Conservation (phyloP, 2,797 vertebrate species). For the Chelidonichthys spinosus region DNA sequence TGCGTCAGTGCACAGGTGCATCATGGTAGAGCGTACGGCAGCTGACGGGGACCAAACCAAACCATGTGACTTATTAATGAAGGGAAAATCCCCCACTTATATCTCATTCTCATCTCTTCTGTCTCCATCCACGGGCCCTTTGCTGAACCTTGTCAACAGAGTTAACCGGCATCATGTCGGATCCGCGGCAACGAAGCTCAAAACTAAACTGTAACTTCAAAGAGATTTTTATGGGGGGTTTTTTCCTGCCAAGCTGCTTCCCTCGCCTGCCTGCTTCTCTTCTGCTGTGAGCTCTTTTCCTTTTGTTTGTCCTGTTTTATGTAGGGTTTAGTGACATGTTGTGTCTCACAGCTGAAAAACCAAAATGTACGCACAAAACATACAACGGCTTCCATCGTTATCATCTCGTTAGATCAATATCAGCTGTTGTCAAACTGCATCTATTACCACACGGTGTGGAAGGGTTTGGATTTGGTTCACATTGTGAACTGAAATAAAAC, state of each 20-base stretch:
- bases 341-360: neutral
- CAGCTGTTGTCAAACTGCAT: no score
- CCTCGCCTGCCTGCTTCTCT: conserved; percentile 8
- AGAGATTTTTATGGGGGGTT: conserved; percentile 30
- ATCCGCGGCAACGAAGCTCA: conserved; percentile 7
- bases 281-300: conserved; percentile 19
- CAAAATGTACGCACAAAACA: neutral
- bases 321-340: conserved; percentile 21
- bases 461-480: neutral
- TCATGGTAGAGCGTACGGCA: neutral
- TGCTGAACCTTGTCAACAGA: conserved; percentile 23
- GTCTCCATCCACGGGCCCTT: neutral
- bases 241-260: conserved; percentile 41
- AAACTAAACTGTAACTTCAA: conserved; percentile 49
- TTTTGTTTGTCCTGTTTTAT: conserved; percentile 27
- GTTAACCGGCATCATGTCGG: conserved; percentile 17
- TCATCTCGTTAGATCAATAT: no score
- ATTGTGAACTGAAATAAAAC: neutral
- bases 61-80: conserved; percentile 25
- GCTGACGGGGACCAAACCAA: conserved; percentile 18
- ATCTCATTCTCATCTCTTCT: conserved; percentile 10
- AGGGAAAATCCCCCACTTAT: conserved; percentile 4
- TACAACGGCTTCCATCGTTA: no score
- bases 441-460: no score
- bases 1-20: conserved; percentile 18